A percentile compares a stretch with the other conserved stretches of the same genome.
Conservation (phyloP, 37 sponge, comb jelly and placozoan genomes). For the Aplysina aerophoba region DNA sequence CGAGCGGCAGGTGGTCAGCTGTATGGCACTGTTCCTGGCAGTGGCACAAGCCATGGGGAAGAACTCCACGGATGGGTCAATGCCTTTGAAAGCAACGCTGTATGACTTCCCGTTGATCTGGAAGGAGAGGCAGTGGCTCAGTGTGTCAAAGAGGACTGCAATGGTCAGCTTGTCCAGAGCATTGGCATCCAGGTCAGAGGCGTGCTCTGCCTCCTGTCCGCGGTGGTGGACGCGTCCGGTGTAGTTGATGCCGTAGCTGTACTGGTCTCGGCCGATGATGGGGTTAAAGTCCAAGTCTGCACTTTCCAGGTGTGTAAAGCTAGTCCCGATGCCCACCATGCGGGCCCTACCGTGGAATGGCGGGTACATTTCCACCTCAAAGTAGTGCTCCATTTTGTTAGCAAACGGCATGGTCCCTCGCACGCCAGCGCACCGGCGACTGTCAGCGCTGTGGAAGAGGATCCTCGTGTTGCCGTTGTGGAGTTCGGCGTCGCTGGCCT, state of each 20-base stretch:
- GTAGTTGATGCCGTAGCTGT: slow-evolving; percentile 79
- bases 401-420: slow-evolving; percentile 53
- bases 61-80: slow-evolving; percentile 40
- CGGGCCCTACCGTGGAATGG: slow-evolving; percentile 74
- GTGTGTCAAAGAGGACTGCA: slow-evolving; percentile 63
- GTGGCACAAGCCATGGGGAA: slow-evolving; percentile 76
- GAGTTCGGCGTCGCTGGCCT: neutral
- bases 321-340: slow-evolving; percentile 72
- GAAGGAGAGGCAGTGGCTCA: slow-evolving; percentile 58
- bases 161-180: slow-evolving; percentile 22
- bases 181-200: neutral
- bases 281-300: slow-evolving; percentile 57
- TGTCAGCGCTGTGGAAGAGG: slow-evolving; percentile 51
- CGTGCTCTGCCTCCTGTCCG: slow-evolving; percentile 30
- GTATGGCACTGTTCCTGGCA: slow-evolving; percentile 46
- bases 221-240: slow-evolving; percentile 53
- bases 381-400: slow-evolving; percentile 79
- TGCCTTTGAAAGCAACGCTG: slow-evolving; percentile 48
- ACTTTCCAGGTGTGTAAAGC: slow-evolving; percentile 36
- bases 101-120: slow-evolving; percentile 52
- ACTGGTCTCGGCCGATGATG: slow-evolving; percentile 58
- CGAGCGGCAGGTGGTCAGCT: slow-evolving; percentile 48
- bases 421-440: slow-evolving; percentile 53
- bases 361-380: slow-evolving; percentile 68
- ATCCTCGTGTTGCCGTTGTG: slow-evolving; percentile 2